A percentile compares a stretch with the other conserved stretches of the same genome.
phyloP scores from a whole-genome alignment of 2,797 vertebrate species.

The Centroberyx gerrardi region DNA sequence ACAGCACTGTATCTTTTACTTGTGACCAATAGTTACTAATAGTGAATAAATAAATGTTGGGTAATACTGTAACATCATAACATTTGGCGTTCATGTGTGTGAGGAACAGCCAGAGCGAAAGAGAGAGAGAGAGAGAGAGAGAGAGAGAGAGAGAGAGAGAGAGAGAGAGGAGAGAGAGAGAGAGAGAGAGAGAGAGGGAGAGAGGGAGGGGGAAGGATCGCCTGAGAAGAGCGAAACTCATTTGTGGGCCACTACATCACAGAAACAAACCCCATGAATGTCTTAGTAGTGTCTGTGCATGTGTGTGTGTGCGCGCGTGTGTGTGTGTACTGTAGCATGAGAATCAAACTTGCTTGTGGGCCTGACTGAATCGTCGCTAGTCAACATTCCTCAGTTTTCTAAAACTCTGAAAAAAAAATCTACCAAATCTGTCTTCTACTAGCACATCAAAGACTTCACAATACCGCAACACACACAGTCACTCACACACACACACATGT shows the following conservation, averaged over 20 bases:
- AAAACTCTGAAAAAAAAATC: slow-evolving; percentile 35
- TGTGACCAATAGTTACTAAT: not conserved
- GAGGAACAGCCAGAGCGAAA: not conserved
- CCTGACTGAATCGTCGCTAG: slow-evolving; percentile 55
- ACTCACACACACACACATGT: slow-evolving; percentile 10
- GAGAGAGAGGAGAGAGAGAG: not conserved
- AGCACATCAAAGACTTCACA: slow-evolving; percentile 65
- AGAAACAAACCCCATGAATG: slow-evolving; percentile 36
- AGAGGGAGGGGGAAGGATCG: not conserved
- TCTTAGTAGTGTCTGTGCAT: slow-evolving; percentile 35
- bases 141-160: slow-evolving; percentile 10
- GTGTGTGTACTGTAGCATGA: slow-evolving; percentile 5
- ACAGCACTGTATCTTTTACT: not conserved
- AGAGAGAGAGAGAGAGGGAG: not conserved
- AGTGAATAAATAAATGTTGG: too few relatives aligned
- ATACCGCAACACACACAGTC: slow-evolving; percentile 46
- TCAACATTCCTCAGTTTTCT: slow-evolving; percentile 63
- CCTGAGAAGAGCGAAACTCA: slow-evolving; percentile 31
- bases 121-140: not conserved
- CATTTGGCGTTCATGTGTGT: not conserved
- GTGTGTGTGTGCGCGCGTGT: slow-evolving; percentile 18
- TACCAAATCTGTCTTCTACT: slow-evolving; percentile 58
- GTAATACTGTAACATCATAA: too few relatives aligned
- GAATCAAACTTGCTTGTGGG: slow-evolving; percentile 48
- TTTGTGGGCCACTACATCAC: slow-evolving; percentile 51